Percentiles rank a stretch among this genome's conserved stretches.
Conservation (phyloP, 2,113 vertebrate genomes). For the Zosterops hypoxanthus region DNA sequence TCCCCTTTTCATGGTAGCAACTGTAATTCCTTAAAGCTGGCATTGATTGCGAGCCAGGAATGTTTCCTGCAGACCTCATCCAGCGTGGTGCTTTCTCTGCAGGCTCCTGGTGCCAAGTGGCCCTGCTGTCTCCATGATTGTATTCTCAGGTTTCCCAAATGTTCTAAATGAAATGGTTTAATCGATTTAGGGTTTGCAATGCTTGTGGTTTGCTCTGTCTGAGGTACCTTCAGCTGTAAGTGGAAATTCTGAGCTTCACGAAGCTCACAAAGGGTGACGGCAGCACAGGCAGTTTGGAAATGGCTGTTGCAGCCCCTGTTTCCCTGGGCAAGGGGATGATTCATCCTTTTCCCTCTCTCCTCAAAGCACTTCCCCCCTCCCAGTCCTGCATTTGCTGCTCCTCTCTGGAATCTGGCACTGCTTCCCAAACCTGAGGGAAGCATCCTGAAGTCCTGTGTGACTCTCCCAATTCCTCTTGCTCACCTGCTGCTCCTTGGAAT, state of each 20-base stretch:
- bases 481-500: background rate
- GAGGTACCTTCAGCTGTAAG: background rate
- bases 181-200: background rate
- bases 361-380: background rate
- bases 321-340: background rate
- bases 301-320: background rate
- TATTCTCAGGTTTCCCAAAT: background rate
- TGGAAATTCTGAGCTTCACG: background rate
- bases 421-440: background rate
- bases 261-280: background rate
- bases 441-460: background rate
- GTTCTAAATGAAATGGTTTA: background rate
- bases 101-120: background rate
- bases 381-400: background rate
- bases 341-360: background rate
- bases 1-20: background rate
- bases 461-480: fast-evolving
- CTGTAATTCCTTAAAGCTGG: background rate
- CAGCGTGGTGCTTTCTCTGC: background rate
- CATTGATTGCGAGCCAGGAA: background rate
- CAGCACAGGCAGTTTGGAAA: background rate
- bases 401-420: background rate
- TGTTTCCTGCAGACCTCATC: background rate
- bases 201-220: background rate
- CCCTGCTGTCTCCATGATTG: background rate